A percentile compares a stretch with the other conserved stretches of the same genome.
These are phyloP conservation scores for Chaenodraco wilsoni DNA, from an alignment of 2,797 vertebrate species.

Conservation along the genomic window DNA sequence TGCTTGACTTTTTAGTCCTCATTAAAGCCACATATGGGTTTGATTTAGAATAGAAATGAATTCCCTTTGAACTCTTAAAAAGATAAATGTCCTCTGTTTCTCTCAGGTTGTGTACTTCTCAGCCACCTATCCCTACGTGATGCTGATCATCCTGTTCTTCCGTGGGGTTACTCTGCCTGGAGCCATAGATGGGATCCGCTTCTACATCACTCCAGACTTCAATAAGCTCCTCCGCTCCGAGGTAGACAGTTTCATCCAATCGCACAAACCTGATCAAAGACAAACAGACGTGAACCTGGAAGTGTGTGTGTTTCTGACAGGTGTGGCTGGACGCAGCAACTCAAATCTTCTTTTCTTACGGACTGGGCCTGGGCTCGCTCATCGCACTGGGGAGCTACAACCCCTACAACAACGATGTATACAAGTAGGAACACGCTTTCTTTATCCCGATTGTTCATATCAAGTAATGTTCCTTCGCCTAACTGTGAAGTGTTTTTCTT, in stretches of 20 bases:
- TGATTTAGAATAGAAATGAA: neutral
- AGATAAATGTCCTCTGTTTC: neutral
- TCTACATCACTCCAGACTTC: conserved; percentile 93
- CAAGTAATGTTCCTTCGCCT: neutral
- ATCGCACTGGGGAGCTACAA: conserved; percentile 95
- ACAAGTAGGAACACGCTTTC: conserved; percentile 73
- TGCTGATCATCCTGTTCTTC: conserved; percentile 93
- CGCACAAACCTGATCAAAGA: neutral
- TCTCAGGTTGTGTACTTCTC: conserved; percentile 94
- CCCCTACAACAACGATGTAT: conserved; percentile 89
- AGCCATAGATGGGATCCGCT: conserved; percentile 90
- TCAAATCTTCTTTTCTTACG: conserved; percentile 95
- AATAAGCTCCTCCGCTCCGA: conserved; percentile 88
- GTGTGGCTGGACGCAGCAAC: conserved; percentile 95
- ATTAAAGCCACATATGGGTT: neutral
- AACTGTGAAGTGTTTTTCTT: neutral
- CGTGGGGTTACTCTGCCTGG: conserved; percentile 91
- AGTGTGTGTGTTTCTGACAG: conserved; percentile 62
- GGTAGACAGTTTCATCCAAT: conserved; percentile 67
- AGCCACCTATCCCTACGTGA: conserved; percentile 93
- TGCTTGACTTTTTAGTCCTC: neutral
- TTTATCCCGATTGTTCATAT: neutral
- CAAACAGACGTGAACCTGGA: neutral
- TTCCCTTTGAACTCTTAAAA: neutral
- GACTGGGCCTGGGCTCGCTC: conserved; percentile 91